Conservation (phyloP, 1,140 invertebrate genomes). For the Panagrolaimus sp. region DNA sequence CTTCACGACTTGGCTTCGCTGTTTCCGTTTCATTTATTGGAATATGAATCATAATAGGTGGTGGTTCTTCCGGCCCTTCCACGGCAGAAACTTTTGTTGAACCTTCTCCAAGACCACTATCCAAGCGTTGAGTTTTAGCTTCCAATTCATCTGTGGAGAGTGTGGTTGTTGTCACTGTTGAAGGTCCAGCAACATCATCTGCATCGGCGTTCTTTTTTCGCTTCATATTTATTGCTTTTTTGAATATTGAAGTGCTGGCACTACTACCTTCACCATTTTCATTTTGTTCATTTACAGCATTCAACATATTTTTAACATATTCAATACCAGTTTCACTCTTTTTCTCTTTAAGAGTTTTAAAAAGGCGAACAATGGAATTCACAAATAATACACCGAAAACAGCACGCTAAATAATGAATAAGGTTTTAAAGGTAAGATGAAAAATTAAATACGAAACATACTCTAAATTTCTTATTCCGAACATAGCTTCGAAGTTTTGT, state of each 20-base stretch:
- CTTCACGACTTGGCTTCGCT: neutral
- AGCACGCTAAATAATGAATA: slow-evolving; percentile 24
- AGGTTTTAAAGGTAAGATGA: slow-evolving; percentile 3
- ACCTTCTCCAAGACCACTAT: slow-evolving; percentile 10
- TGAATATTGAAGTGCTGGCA: neutral
- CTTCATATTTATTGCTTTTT: neutral
- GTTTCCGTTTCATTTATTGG: neutral
- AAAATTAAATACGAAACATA: slow-evolving; percentile 29
- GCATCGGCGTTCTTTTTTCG: neutral
- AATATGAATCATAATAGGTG: neutral
- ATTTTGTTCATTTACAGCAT: slow-evolving; percentile 26
- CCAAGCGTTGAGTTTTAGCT: neutral
- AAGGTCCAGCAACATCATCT: neutral
- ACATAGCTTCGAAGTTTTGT: slow-evolving; percentile 50
- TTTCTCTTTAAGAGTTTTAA: slow-evolving; percentile 37
- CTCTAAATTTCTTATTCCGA: slow-evolving; percentile 50
- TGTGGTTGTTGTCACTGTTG: neutral
- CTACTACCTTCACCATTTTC: neutral
- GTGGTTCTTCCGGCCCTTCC: slow-evolving; percentile 3
- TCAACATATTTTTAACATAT: slow-evolving; percentile 46
- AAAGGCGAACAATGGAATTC: slow-evolving; percentile 42
- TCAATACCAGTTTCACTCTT: slow-evolving; percentile 48
- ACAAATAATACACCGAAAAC: slow-evolving; percentile 55
- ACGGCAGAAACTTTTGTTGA: slow-evolving; percentile 12
- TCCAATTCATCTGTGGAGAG: neutral